Conservation (phyloP, 1,140 invertebrate species). For the Trissolcus basalis region DNA sequence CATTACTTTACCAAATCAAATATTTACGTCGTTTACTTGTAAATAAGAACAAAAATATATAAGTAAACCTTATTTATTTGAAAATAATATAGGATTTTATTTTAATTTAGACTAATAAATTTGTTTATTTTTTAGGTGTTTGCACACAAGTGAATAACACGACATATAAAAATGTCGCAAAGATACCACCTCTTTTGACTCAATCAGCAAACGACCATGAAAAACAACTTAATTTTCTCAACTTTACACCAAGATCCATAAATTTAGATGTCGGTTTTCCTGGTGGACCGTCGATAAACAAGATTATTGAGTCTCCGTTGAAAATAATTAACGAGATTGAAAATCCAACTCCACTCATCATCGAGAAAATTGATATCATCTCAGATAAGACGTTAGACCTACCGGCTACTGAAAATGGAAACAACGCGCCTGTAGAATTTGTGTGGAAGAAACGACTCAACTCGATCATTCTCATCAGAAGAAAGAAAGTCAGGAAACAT, state of each 20-base stretch:
- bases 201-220: too few species aligned
- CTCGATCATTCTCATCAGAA: slow-evolving; percentile 84
- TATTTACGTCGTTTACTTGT: too few species aligned
- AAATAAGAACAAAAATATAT: too few species aligned
- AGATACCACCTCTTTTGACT: too few species aligned
- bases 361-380: slow-evolving; percentile 54
- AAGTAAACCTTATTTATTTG: too few species aligned
- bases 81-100: too few species aligned
- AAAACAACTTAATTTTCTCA: slow-evolving; percentile 19
- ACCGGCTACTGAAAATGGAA: slow-evolving; percentile 50
- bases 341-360: slow-evolving; percentile 40
- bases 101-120: neutral
- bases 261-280: slow-evolving; percentile 54
- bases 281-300: slow-evolving; percentile 23
- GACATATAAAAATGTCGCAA: too few species aligned
- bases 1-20: too few species aligned
- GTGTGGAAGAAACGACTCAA: slow-evolving; percentile 78
- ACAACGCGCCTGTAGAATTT: slow-evolving; percentile 73
- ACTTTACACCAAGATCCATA: slow-evolving; percentile 54
- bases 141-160: slow-evolving; percentile 10
- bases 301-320: slow-evolving; percentile 53
- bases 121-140: slow-evolving; percentile 37
- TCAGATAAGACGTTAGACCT: slow-evolving; percentile 63
- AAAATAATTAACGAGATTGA: slow-evolving; percentile 46
- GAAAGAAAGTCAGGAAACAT: slow-evolving; percentile 91